phyloP scores from a whole-genome alignment of 2,797 vertebrate species.

The Enteromius afrohamiltoni region DNA sequence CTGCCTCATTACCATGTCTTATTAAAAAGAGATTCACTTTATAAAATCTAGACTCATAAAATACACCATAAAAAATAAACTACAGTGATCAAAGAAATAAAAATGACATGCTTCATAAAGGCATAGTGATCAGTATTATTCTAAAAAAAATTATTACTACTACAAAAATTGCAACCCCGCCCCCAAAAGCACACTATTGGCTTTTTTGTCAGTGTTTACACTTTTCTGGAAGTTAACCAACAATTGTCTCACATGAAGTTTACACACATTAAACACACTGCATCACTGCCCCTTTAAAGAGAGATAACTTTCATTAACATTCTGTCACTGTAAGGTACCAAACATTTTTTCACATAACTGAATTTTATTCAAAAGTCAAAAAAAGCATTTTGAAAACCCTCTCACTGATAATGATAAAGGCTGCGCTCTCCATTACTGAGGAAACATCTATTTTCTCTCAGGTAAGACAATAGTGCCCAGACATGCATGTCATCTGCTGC shows the following conservation, averaged over 20 bases:
- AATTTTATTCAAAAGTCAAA: neutral
- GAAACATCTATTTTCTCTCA: slow-evolving; percentile 24
- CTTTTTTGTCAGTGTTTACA: neutral
- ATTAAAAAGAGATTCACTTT: slow-evolving; percentile 8
- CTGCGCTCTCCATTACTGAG: slow-evolving; percentile 3
- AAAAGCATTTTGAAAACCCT: neutral
- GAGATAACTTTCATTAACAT: neutral
- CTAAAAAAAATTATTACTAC: neutral
- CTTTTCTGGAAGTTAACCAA: neutral
- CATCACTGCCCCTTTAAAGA: neutral
- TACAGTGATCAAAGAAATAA: neutral
- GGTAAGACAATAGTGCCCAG: slow-evolving; percentile 1
- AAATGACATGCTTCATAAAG: neutral
- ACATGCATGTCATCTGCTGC: slow-evolving; percentile 1
- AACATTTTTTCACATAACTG: slow-evolving; percentile 14
- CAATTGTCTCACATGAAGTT: neutral
- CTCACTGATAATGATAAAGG: neutral
- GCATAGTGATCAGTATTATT: neutral
- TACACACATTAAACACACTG: neutral
- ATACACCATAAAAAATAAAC: neutral
- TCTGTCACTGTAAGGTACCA: neutral
- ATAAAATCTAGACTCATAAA: neutral
- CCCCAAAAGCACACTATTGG: neutral
- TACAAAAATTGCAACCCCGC: neutral
- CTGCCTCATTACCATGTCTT: slow-evolving; percentile 29